phyloP scores from a whole-genome alignment of 2,888 invertebrate genomes.

The Corbicula japonica region DNA sequence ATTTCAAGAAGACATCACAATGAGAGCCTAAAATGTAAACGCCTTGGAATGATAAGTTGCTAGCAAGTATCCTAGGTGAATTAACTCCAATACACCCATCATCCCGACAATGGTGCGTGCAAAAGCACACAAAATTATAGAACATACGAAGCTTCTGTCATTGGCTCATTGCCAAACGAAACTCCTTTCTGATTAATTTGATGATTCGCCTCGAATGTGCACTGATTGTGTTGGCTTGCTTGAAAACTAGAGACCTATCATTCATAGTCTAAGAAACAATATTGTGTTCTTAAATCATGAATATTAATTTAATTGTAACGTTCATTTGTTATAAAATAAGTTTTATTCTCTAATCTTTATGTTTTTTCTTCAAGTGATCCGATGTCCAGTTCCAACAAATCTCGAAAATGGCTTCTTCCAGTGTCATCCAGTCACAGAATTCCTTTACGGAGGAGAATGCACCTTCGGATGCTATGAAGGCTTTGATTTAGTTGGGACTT shows the following conservation, averaged over 20 bases:
- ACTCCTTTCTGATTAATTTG: too few relatives aligned
- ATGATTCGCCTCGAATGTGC: too few relatives aligned
- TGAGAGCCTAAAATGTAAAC: neutral
- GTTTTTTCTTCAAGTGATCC: conserved; percentile 15
- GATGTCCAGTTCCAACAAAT: conserved; percentile 3
- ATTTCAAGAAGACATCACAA: neutral
- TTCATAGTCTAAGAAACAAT: too few relatives aligned
- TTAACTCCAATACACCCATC: too few relatives aligned
- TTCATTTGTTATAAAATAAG: neutral
- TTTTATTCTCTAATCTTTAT: neutral
- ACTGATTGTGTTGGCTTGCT: too few relatives aligned
- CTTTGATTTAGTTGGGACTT: conserved; percentile 18
- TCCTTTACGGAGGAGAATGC: conserved; percentile 9
- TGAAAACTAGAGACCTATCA: too few relatives aligned
- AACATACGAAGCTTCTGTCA: too few relatives aligned
- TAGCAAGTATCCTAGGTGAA: too few relatives aligned
- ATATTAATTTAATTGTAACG: neutral
- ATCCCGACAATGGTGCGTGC: too few relatives aligned
- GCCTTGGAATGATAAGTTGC: too few relatives aligned
- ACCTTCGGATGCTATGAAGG: conserved; percentile 36
- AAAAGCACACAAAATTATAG: too few relatives aligned
- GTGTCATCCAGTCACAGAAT: conserved; percentile 25
- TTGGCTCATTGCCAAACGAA: too few relatives aligned
- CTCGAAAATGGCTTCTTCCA: conserved; percentile 29
- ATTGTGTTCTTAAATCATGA: neutral